phyloP scores from a whole-genome alignment of 2,888 invertebrate genomes.

The Philhelius pedissequus region DNA sequence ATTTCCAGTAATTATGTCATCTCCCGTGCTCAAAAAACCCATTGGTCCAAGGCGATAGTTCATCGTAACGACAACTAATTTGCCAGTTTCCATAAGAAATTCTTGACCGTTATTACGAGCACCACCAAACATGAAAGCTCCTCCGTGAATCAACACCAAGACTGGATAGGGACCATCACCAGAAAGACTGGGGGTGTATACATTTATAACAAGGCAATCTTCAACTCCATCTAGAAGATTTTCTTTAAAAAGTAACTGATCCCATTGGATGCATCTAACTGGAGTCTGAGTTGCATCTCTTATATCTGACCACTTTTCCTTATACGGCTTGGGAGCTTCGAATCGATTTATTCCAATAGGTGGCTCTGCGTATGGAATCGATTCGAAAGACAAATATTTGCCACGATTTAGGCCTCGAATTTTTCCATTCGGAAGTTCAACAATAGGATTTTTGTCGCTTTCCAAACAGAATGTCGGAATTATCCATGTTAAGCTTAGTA shows the following conservation, averaged over 20 bases:
- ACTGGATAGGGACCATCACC: conserved; percentile 81
- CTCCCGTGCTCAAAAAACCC: conserved; percentile 88
- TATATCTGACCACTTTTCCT: conserved; percentile 70
- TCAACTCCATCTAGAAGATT: conserved; percentile 81
- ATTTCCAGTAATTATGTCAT: conserved; percentile 85
- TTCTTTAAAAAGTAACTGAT: conserved; percentile 76
- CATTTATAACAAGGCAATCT: conserved; percentile 84
- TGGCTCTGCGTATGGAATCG: conserved; percentile 84
- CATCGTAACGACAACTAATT: conserved; percentile 84
- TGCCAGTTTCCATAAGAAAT: conserved; percentile 81
- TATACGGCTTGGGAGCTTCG: conserved; percentile 76
- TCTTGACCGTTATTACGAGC: conserved; percentile 79
- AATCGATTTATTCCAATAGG: conserved; percentile 83
- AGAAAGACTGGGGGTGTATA: conserved; percentile 81
- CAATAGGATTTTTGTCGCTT: conserved; percentile 52
- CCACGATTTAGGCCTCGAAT: conserved; percentile 72
- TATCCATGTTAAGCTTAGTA: background rate
- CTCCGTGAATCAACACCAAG: conserved; percentile 84
- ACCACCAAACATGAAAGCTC: conserved; percentile 85
- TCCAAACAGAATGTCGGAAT: background rate
- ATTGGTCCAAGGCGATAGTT: conserved; percentile 86
- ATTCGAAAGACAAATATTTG: conserved; percentile 82
- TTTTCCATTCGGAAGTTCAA: conserved; percentile 72
- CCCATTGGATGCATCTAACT: conserved; percentile 83
- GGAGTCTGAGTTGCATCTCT: conserved; percentile 81